Base-by-base conservation (phyloP, 2,888 invertebrate genomes). In the Zaprionus bogoriensis region DNA sequence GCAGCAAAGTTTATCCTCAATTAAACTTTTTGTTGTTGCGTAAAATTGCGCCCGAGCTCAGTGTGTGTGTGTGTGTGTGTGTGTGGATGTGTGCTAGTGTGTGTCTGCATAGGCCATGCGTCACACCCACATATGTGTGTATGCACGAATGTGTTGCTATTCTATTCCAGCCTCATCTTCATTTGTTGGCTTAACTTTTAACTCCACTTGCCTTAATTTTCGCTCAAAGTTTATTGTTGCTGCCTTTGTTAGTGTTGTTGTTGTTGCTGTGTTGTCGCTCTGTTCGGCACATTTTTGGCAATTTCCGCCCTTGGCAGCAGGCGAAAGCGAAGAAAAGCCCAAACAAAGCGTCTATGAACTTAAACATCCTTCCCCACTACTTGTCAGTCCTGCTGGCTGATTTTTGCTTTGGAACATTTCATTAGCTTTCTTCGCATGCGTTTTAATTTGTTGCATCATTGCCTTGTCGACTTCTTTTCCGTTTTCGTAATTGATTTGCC, bases 21-120 rank as follows among this genome's bases (percentile, higher is more conserved):
- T 80, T 80, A 80, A 80, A 80, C 82, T 80, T 80, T 80, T 82
- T 80, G 79, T 80, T 82, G 79, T 79, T 80, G 80, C 82, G 82
- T 71, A 82, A 80, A 80, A 79, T 78, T 80, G 71, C 77, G 64
- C 67, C 48, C 44, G 47, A 59, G 64, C 72, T 77, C 68, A 72
- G 76, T 75, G 45, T 52, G 25, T 7, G 39, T 12, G 27, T 47
- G 38, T 36, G 20, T 39, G 44, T 39, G 48, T 12, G 28, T 28
- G 46, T 38, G 44, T 10, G 50, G 44, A 46, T 36, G 39, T n/a
- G 9, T 23, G 32, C 30, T 19, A 57, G 46, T 67, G 48, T 74
- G 41, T 48, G 57, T n/a, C n/a, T n/a, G n/a, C n/a, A 50, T 70
- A 77, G 77, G 76, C 77, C 70, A 68, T 78, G 66, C 75, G 58